Evolutionary conservation across 2,797 vertebrate genomes (phyloP).

Genomic region (Thamnophis elegans): DNA sequence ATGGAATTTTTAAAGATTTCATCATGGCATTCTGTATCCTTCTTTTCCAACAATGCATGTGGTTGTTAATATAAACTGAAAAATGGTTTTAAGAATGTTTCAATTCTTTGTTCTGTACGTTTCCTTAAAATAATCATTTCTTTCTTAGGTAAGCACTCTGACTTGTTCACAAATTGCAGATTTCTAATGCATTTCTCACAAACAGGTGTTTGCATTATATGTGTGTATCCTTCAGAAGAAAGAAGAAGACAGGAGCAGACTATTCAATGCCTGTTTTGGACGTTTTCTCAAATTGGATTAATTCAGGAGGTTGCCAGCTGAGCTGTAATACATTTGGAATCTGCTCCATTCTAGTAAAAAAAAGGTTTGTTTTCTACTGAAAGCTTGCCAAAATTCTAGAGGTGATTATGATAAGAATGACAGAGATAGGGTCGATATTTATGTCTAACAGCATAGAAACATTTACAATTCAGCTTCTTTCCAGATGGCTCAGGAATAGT

Average conservation of each 20-base stretch:
- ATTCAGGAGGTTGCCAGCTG: neutral
- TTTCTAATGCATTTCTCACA: neutral
- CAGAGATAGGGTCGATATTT: neutral
- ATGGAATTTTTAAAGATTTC: neutral
- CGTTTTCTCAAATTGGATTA: neutral
- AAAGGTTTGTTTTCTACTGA: neutral
- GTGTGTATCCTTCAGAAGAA: neutral
- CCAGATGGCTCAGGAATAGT: neutral
- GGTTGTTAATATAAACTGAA: neutral
- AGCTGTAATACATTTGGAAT: neutral
- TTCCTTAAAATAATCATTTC: neutral
- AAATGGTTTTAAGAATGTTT: neutral
- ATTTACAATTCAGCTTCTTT: neutral
- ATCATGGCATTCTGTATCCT: neutral
- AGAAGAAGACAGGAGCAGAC: neutral
- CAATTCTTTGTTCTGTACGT: neutral
- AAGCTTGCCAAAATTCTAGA: neutral
- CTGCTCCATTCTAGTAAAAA: neutral
- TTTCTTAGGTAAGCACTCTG: neutral
- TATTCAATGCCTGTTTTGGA: neutral
- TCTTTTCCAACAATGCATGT: neutral
- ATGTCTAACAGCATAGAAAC: neutral
- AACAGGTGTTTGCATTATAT: neutral
- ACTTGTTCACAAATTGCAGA: neutral
- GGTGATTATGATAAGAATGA: neutral